Evolutionary conservation across 2,888 invertebrate genomes (phyloP).

Genomic region (Hedya salicella): DNA sequence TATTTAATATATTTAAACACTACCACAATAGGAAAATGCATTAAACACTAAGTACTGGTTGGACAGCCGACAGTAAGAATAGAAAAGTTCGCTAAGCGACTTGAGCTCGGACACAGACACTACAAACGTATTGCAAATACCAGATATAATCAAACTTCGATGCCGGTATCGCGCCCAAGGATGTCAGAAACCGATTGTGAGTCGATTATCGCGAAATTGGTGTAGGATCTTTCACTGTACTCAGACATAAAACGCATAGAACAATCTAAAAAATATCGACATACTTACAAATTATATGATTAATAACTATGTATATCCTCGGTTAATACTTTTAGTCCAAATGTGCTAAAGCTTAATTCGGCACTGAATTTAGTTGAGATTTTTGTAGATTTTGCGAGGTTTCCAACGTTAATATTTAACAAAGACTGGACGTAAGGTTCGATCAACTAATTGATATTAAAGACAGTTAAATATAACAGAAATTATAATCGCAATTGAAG

Average conservation of each 20-base stretch:
- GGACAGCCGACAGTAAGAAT: constrained; percentile 4
- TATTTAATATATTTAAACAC: constrained; percentile 34
- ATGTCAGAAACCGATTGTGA: not conserved
- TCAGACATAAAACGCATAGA: not conserved
- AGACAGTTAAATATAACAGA: not conserved
- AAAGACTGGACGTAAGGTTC: not conserved
- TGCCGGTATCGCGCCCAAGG: not conserved
- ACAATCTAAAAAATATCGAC: not conserved
- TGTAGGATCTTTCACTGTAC: no score
- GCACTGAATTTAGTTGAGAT: no score
- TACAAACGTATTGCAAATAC: not conserved
- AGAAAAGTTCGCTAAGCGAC: constrained; percentile 9
- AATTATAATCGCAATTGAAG: not conserved
- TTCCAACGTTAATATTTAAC: not conserved
- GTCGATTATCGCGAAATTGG: constrained; percentile 10
- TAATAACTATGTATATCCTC: no score
- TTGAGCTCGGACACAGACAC: not conserved
- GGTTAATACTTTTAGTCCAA: no score
- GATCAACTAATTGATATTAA: not conserved
- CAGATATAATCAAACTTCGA: not conserved
- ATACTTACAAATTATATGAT: not conserved
- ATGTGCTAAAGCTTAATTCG: no score
- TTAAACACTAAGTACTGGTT: not conserved
- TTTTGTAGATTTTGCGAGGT: no score
- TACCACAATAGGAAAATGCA: constrained; percentile 15